Conservation (phyloP, 2,797 vertebrate genomes). For the Lacerta bilineata region DNA sequence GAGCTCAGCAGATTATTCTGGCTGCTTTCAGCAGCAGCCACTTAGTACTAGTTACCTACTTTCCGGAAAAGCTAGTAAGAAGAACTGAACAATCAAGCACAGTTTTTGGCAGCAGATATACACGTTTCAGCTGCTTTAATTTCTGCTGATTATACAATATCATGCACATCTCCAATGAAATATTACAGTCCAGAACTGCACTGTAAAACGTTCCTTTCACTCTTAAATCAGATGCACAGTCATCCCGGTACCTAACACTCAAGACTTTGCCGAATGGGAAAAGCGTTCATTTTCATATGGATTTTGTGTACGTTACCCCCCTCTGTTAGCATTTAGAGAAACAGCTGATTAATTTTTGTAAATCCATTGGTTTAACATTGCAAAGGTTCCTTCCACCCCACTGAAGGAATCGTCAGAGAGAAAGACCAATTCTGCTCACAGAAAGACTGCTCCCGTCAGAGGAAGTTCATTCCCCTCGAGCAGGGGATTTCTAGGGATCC, state of each 20-base stretch:
- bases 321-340: neutral
- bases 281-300: slow-evolving; percentile 33
- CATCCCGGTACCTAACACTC: neutral
- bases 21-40: slow-evolving; percentile 68
- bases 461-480: neutral
- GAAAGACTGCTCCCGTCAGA: neutral
- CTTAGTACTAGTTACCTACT: slow-evolving; percentile 70
- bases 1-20: slow-evolving; percentile 76
- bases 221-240: accelerated
- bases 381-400: neutral
- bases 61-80: slow-evolving; percentile 71
- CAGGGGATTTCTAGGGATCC: neutral
- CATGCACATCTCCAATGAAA: slow-evolving; percentile 73
- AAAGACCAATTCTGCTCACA: neutral
- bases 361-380: neutral
- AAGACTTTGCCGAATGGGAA: slow-evolving; percentile 26
- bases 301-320: neutral
- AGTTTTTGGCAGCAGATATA: slow-evolving; percentile 74
- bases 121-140: slow-evolving; percentile 75
- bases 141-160: slow-evolving; percentile 76
- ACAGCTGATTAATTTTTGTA: slow-evolving; percentile 15
- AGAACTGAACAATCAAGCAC: slow-evolving; percentile 62
- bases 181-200: slow-evolving; percentile 48
- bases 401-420: neutral
- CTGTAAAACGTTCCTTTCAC: slow-evolving; percentile 20